A percentile compares a stretch with the other conserved stretches of the same genome.
Conservation (phyloP, 2,888 invertebrate species). For the Nomada flava region DNA sequence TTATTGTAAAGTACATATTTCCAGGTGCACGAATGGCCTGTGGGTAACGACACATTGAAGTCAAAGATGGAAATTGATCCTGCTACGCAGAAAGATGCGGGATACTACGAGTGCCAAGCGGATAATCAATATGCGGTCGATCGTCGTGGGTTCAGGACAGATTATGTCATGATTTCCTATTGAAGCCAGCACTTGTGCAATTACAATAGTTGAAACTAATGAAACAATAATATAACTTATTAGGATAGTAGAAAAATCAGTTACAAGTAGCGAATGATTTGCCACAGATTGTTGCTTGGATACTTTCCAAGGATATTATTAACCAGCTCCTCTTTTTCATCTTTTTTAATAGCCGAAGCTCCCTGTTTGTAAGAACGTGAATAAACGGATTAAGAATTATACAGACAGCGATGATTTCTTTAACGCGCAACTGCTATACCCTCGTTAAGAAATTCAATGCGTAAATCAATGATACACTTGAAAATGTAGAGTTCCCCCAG, state of each 20-base stretch:
- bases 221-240: not conserved
- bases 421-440: not conserved
- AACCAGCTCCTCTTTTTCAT: not conserved
- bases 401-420: not conserved
- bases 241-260: not conserved
- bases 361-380: not conserved
- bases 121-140: slow-evolving; percentile 90
- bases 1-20: not conserved
- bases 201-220: not conserved
- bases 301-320: too few relatives aligned
- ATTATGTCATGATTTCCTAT: slow-evolving; percentile 86
- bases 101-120: slow-evolving; percentile 90
- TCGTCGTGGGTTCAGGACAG: slow-evolving; percentile 88
- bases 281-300: too few relatives aligned
- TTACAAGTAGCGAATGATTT: not conserved
- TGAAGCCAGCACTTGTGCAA: slow-evolving; percentile 67
- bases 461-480: slow-evolving; percentile 55
- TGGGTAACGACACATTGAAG: slow-evolving; percentile 88
- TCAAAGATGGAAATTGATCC: slow-evolving; percentile 91
- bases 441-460: slow-evolving; percentile 39
- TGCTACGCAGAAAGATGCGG: slow-evolving; percentile 90
- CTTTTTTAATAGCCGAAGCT: not conserved
- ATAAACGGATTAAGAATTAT: not conserved
- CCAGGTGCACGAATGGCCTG: slow-evolving; percentile 88
- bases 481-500: slow-evolving; percentile 76